Evolutionary conservation across 1,140 invertebrate genomes (phyloP).

Genomic region (Yoshiicerus persimilis): DNA sequence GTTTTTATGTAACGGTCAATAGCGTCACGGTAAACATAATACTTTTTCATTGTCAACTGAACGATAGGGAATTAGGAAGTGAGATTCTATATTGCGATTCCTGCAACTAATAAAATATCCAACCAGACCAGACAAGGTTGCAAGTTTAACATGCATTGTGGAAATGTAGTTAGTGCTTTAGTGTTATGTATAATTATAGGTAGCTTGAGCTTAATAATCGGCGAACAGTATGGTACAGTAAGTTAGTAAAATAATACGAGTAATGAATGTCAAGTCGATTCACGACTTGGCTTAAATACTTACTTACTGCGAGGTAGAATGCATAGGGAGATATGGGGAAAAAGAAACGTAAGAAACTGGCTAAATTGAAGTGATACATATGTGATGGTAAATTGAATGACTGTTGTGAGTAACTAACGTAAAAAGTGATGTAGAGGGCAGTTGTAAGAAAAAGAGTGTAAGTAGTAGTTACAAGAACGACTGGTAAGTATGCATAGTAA

Average conservation of each 20-base stretch:
- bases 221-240: neutral
- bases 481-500: neutral
- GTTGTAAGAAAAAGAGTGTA: neutral
- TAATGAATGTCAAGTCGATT: conserved; percentile 20
- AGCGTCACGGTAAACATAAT: neutral
- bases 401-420: neutral
- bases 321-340: neutral
- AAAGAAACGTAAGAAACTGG: neutral
- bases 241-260: neutral
- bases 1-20: neutral
- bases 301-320: neutral
- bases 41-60: neutral
- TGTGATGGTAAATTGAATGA: neutral
- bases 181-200: neutral
- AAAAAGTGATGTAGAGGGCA: neutral
- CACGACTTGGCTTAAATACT: neutral
- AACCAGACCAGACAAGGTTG: neutral
- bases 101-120: neutral
- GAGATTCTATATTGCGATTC: neutral
- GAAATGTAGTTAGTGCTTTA: neutral
- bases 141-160: neutral
- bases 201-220: neutral
- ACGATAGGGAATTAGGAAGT: conserved; percentile 8
- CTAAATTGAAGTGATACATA: too few species aligned
- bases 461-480: neutral